Conservation (phyloP, 2,113 vertebrate species). For the Actenoides lindsayi region DNA sequence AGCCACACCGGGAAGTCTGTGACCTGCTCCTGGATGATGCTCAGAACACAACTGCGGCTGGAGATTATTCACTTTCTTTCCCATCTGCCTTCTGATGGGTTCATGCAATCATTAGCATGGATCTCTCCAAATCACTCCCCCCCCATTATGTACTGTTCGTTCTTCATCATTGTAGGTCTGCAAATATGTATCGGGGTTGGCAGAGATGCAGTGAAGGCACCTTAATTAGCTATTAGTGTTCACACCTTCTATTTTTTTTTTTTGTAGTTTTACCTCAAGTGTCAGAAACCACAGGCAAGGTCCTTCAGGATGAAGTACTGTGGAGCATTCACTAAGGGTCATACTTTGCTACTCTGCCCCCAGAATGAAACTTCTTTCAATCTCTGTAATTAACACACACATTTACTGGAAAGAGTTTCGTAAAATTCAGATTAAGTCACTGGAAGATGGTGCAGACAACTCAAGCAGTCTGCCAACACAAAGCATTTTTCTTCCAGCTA, state of each 20-base stretch:
- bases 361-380: neutral
- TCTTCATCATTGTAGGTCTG: neutral
- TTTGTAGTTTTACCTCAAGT: neutral
- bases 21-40: neutral
- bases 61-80: neutral
- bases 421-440: neutral
- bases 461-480: constrained; percentile 27
- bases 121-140: neutral
- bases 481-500: constrained; percentile 29
- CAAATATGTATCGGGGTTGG: neutral
- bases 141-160: neutral
- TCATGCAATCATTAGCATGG: neutral
- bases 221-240: constrained; percentile 45
- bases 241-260: neutral
- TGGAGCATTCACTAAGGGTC: neutral
- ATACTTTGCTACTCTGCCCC: neutral
- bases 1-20: neutral
- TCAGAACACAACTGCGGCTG: neutral
- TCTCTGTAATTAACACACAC: neutral
- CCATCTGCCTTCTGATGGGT: neutral
- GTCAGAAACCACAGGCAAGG: neutral
- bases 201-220: neutral
- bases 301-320: neutral
- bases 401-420: neutral
- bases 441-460: neutral